These are phyloP conservation scores for Drosophila putrida DNA, from an alignment of 2,888 invertebrate species.

Conservation along the genomic window DNA sequence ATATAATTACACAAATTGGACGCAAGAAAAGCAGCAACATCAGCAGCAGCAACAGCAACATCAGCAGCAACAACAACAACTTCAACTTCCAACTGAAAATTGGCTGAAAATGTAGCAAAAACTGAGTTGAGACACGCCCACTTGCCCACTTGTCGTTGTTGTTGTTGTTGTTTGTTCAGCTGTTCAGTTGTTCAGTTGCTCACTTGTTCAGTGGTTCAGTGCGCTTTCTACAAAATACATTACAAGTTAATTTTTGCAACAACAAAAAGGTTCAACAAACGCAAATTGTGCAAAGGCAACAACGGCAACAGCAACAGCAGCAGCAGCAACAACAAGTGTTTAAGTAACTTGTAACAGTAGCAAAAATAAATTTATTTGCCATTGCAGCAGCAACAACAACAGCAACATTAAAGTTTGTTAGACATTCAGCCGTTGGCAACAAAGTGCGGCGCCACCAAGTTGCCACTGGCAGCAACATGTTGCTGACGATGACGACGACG, in stretches of 20 bases:
- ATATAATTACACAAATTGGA: conserved; percentile 79
- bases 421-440: conserved; percentile 48
- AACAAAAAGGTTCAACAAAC: conserved; percentile 74
- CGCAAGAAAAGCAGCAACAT: conserved; percentile 44
- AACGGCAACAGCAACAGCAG: conserved; percentile 42
- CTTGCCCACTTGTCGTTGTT: conserved; percentile 43
- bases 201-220: conserved; percentile 53
- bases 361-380: conserved; percentile 74
- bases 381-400: conserved; percentile 51
- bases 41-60: conserved; percentile 22
- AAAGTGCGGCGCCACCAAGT: conserved; percentile 21
- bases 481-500: conserved; percentile 44
- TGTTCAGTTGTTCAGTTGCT: conserved; percentile 8
- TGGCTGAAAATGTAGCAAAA: conserved; percentile 53
- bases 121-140: conserved; percentile 62
- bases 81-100: conserved; percentile 41
- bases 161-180: conserved; percentile 23
- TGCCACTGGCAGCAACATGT: conserved; percentile 48
- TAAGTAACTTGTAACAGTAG: conserved; percentile 77
- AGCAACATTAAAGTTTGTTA: conserved; percentile 26
- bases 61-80: conserved; percentile 21
- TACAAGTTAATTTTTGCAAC: conserved; percentile 63
- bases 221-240: conserved; percentile 75
- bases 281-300: conserved; percentile 73
- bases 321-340: conserved; percentile 52